Evolutionary conservation across 2,888 invertebrate genomes (phyloP), one percentile per base, ranked within the genome.

Genomic region (Coelopa pilipes): DNA sequence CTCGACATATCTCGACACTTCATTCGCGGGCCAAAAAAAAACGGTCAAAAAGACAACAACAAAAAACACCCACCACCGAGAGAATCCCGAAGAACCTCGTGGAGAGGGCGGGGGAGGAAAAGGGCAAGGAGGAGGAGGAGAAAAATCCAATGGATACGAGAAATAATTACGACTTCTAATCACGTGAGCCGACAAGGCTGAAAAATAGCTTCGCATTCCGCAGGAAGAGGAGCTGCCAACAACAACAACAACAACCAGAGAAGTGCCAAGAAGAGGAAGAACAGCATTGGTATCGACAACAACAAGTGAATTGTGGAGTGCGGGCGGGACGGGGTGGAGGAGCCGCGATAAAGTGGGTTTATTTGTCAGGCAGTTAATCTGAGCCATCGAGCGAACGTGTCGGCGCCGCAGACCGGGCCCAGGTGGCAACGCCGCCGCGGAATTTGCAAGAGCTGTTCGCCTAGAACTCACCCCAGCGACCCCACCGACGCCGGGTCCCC

Each of bases 301-400:
- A 78, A 80, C n/a, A 59, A 60, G 13, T 3, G 34, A 34, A 34
- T n/a, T n/a, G n/a, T n/a, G n/a, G 24, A 59, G 17, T 9, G 65
- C n/a, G 15, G 12, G 19, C 60, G n/a, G 21, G 17, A 65, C 47
- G 47, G 66, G 7, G 7, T 4, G 34, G 34, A 34, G 7, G 34
- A 34, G 34, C 34, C 7, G 34, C 34, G 34, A 34, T 34, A 76
- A 77, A 78, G 78, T 79, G 80, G 76, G 82, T 80, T 80, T 80
- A 80, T 80, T 80, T 83, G 84, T 82, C 85, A 85, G 83, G 82
- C 80, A 83, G 82, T 84, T 85, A 84, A 84, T 84, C 84, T 83
- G 80, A 83, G 76, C 81, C 81, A 81, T 83, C 82, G 65, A 47
- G 63, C 11, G 57, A 65, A 65, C 47, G 65, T 65, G 34, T 34